Conservation (phyloP, 2,113 vertebrate genomes). For the Halichoerus grypus region DNA sequence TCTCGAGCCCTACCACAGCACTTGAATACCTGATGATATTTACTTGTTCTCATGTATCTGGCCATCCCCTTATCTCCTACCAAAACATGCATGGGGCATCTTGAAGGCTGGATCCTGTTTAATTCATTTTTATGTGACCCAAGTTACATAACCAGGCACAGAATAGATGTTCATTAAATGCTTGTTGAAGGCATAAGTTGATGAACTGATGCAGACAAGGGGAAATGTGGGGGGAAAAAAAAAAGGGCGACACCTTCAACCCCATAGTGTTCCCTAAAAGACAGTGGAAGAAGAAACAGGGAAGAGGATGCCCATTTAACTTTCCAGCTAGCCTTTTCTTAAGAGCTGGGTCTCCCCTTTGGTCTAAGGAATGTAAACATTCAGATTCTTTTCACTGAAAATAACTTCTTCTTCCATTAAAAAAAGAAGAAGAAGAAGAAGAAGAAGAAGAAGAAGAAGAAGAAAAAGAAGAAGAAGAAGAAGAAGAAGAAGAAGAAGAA, state of each 20-base stretch:
- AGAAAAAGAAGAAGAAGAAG: not conserved
- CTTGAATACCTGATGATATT: not conserved
- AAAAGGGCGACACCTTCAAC: not conserved
- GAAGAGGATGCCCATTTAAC: not conserved
- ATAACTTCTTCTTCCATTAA: slow-evolving; percentile 48
- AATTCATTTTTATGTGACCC: not conserved
- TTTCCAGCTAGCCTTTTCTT: slow-evolving; percentile 30
- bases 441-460: not conserved
- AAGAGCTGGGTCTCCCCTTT: not conserved
- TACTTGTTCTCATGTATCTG: not conserved
- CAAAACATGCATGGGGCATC: not conserved
- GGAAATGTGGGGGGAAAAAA: not conserved
- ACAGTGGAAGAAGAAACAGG: not conserved
- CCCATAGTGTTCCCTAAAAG: not conserved
- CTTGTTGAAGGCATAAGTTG: not conserved
- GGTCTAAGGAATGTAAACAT: slow-evolving; percentile 68
- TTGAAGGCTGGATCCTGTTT: not conserved
- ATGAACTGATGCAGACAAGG: not conserved
- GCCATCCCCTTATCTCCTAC: not conserved
- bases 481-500: not conserved
- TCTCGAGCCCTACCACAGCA: too few species aligned
- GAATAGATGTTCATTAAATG: not conserved
- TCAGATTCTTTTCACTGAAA: slow-evolving; percentile 66
- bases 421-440: not conserved
- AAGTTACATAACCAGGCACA: not conserved